phyloP scores from a whole-genome alignment of 2,113 vertebrate species.

The Excalfactoria chinensis region DNA sequence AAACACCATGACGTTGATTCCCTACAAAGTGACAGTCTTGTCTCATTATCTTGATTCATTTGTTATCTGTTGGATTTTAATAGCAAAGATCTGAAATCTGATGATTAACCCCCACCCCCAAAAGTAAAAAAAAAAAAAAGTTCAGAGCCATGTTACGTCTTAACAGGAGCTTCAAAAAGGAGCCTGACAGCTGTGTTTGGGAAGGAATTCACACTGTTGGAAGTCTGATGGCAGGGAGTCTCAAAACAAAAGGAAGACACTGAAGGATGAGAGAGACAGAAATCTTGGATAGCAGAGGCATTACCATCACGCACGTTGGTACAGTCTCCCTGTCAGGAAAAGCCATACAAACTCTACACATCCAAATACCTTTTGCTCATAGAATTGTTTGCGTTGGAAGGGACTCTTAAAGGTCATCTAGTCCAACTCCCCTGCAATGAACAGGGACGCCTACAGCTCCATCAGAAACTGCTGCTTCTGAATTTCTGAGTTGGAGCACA shows the following conservation, averaged over 20 bases:
- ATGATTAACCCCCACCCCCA: slow-evolving; percentile 7
- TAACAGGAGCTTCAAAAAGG: slow-evolving; percentile 1
- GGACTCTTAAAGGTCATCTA: too few species aligned
- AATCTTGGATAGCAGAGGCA: neutral
- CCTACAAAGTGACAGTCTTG: slow-evolving; percentile 31
- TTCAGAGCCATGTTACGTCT: slow-evolving; percentile 13
- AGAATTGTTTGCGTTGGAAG: too few species aligned
- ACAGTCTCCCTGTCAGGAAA: neutral
- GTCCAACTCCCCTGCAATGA: too few species aligned
- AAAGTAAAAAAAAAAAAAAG: neutral
- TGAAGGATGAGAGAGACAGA: neutral
- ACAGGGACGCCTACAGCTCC: too few species aligned
- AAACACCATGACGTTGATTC: slow-evolving; percentile 40
- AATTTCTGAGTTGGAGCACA: neutral
- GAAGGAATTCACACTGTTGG: neutral
- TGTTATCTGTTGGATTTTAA: slow-evolving; percentile 47
- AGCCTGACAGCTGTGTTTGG: neutral
- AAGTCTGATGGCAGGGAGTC: neutral
- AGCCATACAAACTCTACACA: neutral
- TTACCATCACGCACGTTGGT: neutral
- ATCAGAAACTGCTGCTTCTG: neutral
- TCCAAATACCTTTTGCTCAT: neutral
- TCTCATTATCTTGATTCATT: slow-evolving; percentile 35
- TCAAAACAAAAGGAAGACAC: neutral
- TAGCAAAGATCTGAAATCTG: slow-evolving; percentile 29